A percentile compares a stretch with the other conserved stretches of the same genome.
Evolutionary conservation across 2,797 vertebrate species (phyloP).

Genomic region (Ficedula albicollis): DNA sequence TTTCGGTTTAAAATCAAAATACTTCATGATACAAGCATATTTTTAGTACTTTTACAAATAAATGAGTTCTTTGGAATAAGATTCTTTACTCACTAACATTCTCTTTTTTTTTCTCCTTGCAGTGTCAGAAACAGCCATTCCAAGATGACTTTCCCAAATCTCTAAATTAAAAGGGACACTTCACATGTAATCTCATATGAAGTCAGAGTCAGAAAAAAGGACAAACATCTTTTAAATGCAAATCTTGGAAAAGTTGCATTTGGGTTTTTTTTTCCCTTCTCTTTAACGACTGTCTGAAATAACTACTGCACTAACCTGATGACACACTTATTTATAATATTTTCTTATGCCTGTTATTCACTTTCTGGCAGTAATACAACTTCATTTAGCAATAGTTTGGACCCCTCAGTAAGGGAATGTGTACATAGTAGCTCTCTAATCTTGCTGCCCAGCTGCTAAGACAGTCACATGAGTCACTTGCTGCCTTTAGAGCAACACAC

Average conservation of each 20-base stretch:
- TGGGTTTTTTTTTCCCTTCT: background rate
- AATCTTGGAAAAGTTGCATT: background rate
- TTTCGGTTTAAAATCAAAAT: constrained; percentile 62
- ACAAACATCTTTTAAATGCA: background rate
- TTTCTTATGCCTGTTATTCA: constrained; percentile 49
- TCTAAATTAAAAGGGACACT: constrained; percentile 3
- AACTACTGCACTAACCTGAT: constrained; percentile 47
- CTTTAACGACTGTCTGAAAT: background rate
- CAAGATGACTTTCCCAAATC: background rate
- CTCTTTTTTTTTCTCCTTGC: background rate
- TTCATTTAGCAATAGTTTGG: constrained; percentile 62
- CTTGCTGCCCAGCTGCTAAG: constrained; percentile 66
- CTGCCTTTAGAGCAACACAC: constrained; percentile 67
- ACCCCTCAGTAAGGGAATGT: constrained; percentile 50
- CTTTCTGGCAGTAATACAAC: constrained; percentile 27
- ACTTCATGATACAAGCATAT: constrained; percentile 45
- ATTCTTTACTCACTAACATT: constrained; percentile 12
- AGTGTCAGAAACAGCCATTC: constrained; percentile 36
- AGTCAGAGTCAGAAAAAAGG: background rate
- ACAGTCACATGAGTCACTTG: constrained; percentile 67
- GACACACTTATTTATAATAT: constrained; percentile 60
- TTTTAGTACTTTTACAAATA: constrained; percentile 61
- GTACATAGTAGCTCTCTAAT: constrained; percentile 66
- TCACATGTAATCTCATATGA: background rate
- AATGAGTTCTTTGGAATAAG: constrained; percentile 35